These are phyloP conservation scores for Ancistrus triradiatus DNA, from an alignment of 2,113 vertebrate genomes.

Conservation along the genomic window DNA sequence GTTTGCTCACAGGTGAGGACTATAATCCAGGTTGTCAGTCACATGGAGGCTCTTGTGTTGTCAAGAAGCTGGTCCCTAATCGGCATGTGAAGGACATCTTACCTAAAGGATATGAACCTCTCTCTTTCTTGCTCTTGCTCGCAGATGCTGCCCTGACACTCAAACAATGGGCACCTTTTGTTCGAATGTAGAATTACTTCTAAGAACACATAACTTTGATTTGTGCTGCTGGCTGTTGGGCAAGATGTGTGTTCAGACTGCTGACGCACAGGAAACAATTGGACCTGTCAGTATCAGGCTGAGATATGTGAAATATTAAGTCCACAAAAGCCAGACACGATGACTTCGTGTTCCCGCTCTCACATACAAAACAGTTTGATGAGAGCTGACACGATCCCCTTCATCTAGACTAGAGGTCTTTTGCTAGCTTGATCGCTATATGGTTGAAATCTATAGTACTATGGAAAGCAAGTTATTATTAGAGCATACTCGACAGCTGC, in stretches of 20 bases:
- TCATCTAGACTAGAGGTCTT: background rate
- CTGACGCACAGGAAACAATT: conserved; percentile 8
- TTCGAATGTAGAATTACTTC: conserved; percentile 5
- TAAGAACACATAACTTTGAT: conserved; percentile 12
- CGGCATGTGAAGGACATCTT: no score
- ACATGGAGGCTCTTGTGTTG: conserved; percentile 13
- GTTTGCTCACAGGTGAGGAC: conserved; percentile 23
- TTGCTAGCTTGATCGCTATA: no score
- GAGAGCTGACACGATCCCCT: conserved; percentile 7
- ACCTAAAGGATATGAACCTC: no score
- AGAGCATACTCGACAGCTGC: no score
- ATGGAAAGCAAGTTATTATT: no score
- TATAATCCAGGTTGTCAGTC: conserved; percentile 33
- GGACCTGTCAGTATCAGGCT: conserved; percentile 4
- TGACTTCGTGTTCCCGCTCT: background rate
- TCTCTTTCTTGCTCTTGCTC: background rate
- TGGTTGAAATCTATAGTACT: no score
- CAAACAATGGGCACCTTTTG: conserved; percentile 4
- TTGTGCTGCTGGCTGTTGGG: background rate
- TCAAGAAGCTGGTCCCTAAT: background rate
- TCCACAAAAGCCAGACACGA: conserved; percentile 20
- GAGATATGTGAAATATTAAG: conserved; percentile 6
- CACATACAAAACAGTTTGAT: no score
- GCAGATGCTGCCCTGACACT: background rate
- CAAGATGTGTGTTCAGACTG: conserved; percentile 12